These are phyloP conservation scores for Drosophila serrata DNA, from an alignment of 1,140 invertebrate species.

Conservation along the genomic window DNA sequence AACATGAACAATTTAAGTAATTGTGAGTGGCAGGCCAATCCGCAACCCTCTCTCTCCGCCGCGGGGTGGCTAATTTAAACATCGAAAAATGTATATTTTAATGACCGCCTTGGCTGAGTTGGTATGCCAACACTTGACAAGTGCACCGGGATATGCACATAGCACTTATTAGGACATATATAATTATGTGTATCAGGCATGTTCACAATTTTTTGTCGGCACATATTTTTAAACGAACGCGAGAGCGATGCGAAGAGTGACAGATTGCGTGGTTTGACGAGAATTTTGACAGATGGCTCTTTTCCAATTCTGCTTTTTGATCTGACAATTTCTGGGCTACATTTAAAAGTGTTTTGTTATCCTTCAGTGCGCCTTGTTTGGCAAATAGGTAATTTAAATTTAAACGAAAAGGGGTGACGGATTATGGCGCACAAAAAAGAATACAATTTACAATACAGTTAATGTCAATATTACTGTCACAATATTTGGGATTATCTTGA, in stretches of 20 bases:
- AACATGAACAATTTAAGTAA: conserved; percentile 59
- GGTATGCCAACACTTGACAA: conserved; percentile 79
- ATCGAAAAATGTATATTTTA: conserved; percentile 71
- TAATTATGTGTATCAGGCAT: conserved; percentile 56
- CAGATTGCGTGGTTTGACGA: conserved; percentile 73
- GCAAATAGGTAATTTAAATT: conserved; percentile 77
- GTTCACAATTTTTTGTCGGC: conserved; percentile 55
- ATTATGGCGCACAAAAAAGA: conserved; percentile 43
- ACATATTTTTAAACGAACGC: conserved; percentile 44
- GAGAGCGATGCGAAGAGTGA: conserved; percentile 44
- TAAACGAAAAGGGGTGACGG: conserved; percentile 55
- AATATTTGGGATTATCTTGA: conserved; percentile 63
- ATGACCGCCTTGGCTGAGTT: conserved; percentile 59
- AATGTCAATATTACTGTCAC: conserved; percentile 65
- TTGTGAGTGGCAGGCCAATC: conserved; percentile 37
- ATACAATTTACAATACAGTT: conserved; percentile 33
- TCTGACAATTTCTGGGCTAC: conserved; percentile 74
- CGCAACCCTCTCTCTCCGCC: conserved; percentile 49
- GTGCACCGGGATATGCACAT: conserved; percentile 64
- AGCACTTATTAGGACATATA: conserved; percentile 62
- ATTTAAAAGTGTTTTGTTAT: conserved; percentile 82
- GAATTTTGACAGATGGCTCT: conserved; percentile 84
- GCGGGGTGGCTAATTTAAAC: conserved; percentile 47
- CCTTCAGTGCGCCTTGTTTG: conserved; percentile 69
- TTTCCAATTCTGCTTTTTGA: conserved; percentile 78